Base-by-base conservation (phyloP, 2,797 vertebrate genomes). In the Galago senegalensis region DNA sequence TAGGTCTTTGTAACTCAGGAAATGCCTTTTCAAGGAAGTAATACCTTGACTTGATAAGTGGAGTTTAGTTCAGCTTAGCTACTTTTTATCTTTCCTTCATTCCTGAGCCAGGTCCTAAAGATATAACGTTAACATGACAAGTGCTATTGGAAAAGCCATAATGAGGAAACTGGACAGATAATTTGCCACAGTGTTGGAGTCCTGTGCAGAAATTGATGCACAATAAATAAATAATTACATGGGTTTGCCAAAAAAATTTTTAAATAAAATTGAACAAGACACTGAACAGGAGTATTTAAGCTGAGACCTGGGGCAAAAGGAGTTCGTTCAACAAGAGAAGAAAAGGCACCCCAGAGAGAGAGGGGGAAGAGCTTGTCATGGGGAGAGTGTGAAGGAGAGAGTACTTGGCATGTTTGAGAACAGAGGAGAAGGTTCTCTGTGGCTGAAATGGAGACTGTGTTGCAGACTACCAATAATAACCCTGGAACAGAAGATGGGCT, bases 151-250 rank as follows among this genome's bases (percentile, higher is more conserved):
- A 87, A 93, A 84, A 70, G 25, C 63, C 31, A 10, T n/a, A 63
- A 58, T 58, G 25, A 93, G 21, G 76, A 84, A 90, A 87, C 37
- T 77, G n/a, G 81, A 95, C 61, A 60, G 89, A 81, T 25, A 84
- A 53, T 67, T 87, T 49, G 27, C 87, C 60, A 84, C 43, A 53
- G 0, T 27, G 18, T 84, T 25, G 1, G 49, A 84, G 37, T 90
- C 46, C 6, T 73, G 10, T 23, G 37, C 29, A 21, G 16, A 93
- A 94, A 92, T 31, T 9, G 23, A 84, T 56, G 67, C 5, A 31
- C 49, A 21, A 67, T 63, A 65, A 87, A 91, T 49, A 92, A 84
- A 80, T 90, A 31, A 49, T 27, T n/a, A 12, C 34, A 17, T 17
- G n/a, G 34, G 10, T 12, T 92, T 79, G 73, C 25, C 27, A 61